Evolutionary conservation across 2,113 vertebrate genomes (phyloP).

Genomic region (Cyprinus carpio): DNA sequence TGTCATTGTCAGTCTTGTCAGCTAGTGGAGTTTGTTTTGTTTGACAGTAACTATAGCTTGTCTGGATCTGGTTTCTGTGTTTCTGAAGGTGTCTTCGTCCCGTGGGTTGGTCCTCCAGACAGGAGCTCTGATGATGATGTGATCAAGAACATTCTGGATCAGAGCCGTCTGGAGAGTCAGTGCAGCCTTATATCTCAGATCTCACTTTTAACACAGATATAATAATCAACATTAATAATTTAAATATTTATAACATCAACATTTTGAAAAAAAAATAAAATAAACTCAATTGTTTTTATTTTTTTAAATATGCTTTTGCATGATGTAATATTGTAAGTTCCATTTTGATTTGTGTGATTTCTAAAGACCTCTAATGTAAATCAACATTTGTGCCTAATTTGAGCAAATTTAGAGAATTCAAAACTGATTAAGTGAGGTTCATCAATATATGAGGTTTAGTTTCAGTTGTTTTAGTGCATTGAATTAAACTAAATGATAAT

Average conservation of each 20-base stretch:
- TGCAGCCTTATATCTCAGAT: slow-evolving; percentile 68
- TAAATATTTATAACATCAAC: background rate
- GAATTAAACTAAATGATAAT: background rate
- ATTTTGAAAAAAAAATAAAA: no score
- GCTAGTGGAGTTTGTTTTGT: no score
- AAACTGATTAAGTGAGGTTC: background rate
- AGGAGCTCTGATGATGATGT: slow-evolving; percentile 92
- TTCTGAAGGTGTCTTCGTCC: slow-evolving; percentile 85
- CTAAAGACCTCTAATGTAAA: background rate
- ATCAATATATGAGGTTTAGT: background rate
- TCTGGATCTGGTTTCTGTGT: no score
- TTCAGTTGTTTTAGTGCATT: slow-evolving; percentile 50
- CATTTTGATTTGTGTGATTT: background rate
- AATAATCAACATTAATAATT: background rate
- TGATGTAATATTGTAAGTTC: background rate
- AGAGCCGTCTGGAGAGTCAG: slow-evolving; percentile 88
- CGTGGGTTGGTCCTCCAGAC: slow-evolving; percentile 87
- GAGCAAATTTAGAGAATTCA: background rate
- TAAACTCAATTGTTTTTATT: no score
- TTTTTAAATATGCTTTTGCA: background rate
- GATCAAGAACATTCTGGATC: slow-evolving; percentile 96
- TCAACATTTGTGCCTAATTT: background rate
- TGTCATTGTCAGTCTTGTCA: no score
- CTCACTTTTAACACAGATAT: background rate
- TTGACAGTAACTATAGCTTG: no score